A percentile compares a stretch with the other conserved stretches of the same genome.
phyloP scores from a whole-genome alignment of 2,888 invertebrate genomes.

The Seira sanloemensis region DNA sequence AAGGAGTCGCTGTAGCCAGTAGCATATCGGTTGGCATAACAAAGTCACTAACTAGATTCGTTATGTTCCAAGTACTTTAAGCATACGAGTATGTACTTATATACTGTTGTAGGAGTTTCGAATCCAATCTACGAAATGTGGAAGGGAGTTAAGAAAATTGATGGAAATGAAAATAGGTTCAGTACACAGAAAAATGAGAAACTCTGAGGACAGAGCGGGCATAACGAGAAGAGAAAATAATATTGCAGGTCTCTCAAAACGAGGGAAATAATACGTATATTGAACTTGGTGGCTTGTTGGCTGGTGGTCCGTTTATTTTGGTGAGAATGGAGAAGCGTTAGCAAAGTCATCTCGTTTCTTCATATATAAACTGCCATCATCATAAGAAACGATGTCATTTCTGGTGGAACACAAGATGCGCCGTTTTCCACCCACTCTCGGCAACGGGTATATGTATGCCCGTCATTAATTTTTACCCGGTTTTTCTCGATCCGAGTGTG shows the following conservation, averaged over 20 bases:
- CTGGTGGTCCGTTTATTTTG: no score
- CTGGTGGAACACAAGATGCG: background rate
- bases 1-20: no score
- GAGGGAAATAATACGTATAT: background rate
- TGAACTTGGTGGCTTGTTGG: background rate
- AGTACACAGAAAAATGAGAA: background rate
- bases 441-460: no score
- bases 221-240: constrained; percentile 4
- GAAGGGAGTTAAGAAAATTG: background rate
- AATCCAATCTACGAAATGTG: background rate
- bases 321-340: constrained; percentile 20
- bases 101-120: background rate
- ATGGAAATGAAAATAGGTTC: background rate
- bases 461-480: background rate
- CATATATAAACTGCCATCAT: constrained; percentile 53
- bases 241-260: background rate
- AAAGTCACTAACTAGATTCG: no score
- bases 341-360: constrained; percentile 55
- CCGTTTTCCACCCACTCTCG: background rate
- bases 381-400: constrained; percentile 55
- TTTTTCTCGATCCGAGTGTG: background rate
- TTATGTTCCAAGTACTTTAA: no score
- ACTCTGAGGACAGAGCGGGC: background rate
- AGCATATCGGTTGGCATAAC: no score
- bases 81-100: background rate